phyloP scores from a whole-genome alignment of 2,113 vertebrate genomes.

The Emydura subglobosa region DNA sequence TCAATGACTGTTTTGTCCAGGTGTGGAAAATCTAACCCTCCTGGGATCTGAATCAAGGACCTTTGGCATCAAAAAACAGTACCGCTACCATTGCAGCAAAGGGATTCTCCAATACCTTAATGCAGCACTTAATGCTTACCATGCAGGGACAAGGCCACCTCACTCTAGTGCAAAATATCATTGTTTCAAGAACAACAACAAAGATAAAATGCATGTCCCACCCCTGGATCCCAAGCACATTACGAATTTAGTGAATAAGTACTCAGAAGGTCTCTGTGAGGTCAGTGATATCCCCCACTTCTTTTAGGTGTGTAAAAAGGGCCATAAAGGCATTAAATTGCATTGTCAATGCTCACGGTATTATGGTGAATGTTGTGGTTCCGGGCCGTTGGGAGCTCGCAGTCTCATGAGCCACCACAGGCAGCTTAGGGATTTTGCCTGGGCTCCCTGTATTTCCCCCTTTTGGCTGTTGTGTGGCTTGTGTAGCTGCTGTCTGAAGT shows the following conservation, averaged over 20 bases:
- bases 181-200: background rate
- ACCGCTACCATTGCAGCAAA: background rate
- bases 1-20: background rate
- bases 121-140: background rate
- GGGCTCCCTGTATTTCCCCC: background rate
- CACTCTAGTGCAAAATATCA: background rate
- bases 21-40: background rate
- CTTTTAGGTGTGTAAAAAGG: background rate
- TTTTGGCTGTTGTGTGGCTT: background rate
- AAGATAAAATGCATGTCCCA: background rate
- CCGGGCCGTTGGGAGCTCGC: accelerated
- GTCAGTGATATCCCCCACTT: background rate
- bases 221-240: background rate
- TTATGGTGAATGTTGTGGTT: accelerated
- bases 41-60: background rate
- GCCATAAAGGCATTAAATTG: background rate
- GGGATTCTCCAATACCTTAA: background rate
- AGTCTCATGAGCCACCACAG: background rate
- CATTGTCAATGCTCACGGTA: accelerated
- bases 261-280: background rate
- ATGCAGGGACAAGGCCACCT: background rate
- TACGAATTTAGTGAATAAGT: background rate
- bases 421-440: background rate
- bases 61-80: background rate
- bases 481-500: background rate